Conservation (phyloP, 1,140 invertebrate species). For the Portunus trituberculatus region DNA sequence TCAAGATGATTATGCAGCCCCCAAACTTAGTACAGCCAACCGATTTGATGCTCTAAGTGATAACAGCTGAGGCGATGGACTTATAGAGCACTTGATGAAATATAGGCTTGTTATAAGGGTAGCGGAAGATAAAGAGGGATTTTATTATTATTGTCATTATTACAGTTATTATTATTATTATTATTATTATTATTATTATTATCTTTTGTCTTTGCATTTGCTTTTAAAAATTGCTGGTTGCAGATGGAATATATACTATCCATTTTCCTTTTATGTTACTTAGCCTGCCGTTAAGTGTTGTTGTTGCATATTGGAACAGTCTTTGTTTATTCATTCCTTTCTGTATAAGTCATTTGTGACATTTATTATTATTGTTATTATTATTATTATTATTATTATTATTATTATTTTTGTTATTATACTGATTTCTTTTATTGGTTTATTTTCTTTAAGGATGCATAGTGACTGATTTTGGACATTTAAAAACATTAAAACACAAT, state of each 20-base stretch:
- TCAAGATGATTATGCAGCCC: constrained; percentile 66
- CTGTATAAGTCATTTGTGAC: no score
- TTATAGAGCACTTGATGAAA: constrained; percentile 48
- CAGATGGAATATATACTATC: no score
- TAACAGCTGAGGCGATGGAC: constrained; percentile 68
- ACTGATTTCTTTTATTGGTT: no score
- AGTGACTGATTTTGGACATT: background rate
- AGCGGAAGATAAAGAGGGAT: background rate
- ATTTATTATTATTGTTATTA: no score
- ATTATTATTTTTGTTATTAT: no score
- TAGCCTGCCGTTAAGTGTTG: no score
- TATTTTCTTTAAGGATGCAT: no score
- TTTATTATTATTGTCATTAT: background rate
- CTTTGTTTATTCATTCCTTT: no score
- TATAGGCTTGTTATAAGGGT: constrained; percentile 39
- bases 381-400: no score
- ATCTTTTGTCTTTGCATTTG: background rate
- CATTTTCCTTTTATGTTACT: no score
- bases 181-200: constrained; percentile 25
- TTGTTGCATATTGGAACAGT: no score
- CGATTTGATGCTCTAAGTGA: constrained; percentile 73
- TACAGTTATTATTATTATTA: background rate
- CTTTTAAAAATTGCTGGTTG: background rate
- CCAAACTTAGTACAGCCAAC: constrained; percentile 70
- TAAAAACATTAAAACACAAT: background rate